Evolutionary conservation across 2,888 invertebrate species (phyloP), one percentile per base, ranked within the genome.

Genomic region (Drosophila cognata): DNA sequence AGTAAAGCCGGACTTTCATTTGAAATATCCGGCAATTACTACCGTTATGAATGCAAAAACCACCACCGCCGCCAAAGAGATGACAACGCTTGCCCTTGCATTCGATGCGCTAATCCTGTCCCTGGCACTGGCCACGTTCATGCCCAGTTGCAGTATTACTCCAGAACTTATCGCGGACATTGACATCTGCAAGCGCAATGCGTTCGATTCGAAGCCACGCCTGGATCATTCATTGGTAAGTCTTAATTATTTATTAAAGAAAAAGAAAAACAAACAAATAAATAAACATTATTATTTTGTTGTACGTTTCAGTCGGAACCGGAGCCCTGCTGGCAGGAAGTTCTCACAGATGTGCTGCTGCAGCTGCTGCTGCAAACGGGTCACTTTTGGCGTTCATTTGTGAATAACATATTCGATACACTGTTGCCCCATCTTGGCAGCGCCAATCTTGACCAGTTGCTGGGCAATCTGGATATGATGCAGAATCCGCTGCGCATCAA

Each of bases 301-400:
- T 25, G 13, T 13, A 28, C 29, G 16, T 46, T 43, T 2, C 28
- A 41, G 61, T 11, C n/a, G 7, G 33, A 36, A 0, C 2, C 7
- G 13, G 67, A 77, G 3, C 70, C 41, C 0, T 13, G 33, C 2
- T 90, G 85, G 88, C 74, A 90, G 67, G 77, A 74, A 28, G 90
- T 85, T 10, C n/a, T 90, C 1, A 80, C 76, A 1, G 90, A 90
- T 53, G 59, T 68, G 4, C n/a, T 85, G 33, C 29, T 88, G 11
- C 80, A 80, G 57, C 11, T 85, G 21, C 21, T 85, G 18, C 31
- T 85, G 36, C 72, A 82, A 31, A 82, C 67, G 0, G 74, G 71
- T 0, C 53, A 59, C 31, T 70, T 56, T 28, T 85, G 85, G 90
- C 83, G 85, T 0, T 56, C 60, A 0, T 71, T 90, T 28, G 73